Conservation (phyloP, 2,888 invertebrate genomes). For the Adineta ricciae region DNA sequence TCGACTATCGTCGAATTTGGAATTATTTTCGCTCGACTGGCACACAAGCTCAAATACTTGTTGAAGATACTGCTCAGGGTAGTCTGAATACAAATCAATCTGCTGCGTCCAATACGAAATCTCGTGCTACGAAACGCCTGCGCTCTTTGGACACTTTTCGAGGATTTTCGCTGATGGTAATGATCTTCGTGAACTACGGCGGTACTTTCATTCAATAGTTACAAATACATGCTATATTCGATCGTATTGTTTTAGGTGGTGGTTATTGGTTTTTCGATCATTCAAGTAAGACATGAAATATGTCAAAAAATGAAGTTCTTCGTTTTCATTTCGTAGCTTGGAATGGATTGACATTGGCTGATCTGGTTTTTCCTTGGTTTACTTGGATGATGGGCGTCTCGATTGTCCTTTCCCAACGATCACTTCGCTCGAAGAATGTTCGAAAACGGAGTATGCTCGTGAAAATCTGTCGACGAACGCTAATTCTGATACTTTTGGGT, state of each 20-base stretch:
- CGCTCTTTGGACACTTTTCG: conserved; percentile 45
- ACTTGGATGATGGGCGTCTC: conserved; percentile 24
- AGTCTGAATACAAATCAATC: too few relatives aligned
- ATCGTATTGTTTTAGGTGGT: conserved; percentile 65
- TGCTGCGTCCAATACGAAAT: too few relatives aligned
- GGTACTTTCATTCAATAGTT: background rate
- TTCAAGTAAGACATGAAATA: conserved; percentile 48
- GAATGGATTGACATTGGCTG: conserved; percentile 81
- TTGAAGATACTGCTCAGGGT: too few relatives aligned
- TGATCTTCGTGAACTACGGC: conserved; percentile 79
- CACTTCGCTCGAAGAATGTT: background rate
- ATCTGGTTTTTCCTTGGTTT: conserved; percentile 81
- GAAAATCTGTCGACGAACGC: conserved; percentile 7
- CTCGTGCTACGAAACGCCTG: background rate
- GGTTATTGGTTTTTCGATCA: conserved; percentile 76
- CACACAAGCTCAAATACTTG: background rate
- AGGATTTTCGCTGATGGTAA: conserved; percentile 55
- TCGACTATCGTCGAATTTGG: background rate
- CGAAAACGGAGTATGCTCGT: background rate
- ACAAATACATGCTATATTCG: too few relatives aligned
- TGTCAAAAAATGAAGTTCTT: background rate
- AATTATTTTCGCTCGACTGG: background rate
- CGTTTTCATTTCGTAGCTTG: conserved; percentile 56
- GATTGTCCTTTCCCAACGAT: background rate
- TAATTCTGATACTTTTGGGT: conserved; percentile 25